Conservation (phyloP, 1,140 invertebrate genomes). For the Bilobella aurantiaca region DNA sequence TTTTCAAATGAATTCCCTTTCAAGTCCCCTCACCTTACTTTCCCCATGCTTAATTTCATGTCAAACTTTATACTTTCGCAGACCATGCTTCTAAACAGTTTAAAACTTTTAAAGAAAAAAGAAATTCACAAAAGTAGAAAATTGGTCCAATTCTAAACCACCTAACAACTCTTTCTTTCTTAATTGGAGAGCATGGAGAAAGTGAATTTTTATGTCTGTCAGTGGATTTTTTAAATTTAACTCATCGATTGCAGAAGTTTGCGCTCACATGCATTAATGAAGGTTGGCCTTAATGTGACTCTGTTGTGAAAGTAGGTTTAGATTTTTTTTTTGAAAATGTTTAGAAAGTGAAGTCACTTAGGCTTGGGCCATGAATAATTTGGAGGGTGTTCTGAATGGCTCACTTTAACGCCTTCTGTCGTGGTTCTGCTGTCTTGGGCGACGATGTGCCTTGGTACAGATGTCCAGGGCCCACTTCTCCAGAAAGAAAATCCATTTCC, state of each 20-base stretch:
- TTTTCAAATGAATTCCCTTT: neutral
- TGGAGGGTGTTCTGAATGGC: neutral
- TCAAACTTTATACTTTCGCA: neutral
- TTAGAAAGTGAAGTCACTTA: neutral
- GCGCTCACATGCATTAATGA: too few species aligned
- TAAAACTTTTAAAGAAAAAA: too few species aligned
- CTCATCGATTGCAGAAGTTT: too few species aligned
- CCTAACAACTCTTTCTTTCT: too few species aligned
- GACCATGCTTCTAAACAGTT: too few species aligned
- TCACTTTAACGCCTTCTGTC: slow-evolving; percentile 33
- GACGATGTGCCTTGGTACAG: slow-evolving; percentile 34
- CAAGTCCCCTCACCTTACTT: neutral
- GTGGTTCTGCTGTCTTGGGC: slow-evolving; percentile 25
- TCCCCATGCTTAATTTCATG: neutral
- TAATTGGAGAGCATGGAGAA: too few species aligned
- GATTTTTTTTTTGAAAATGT: neutral
- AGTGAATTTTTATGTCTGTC: too few species aligned
- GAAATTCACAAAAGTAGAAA: too few species aligned
- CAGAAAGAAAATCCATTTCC: slow-evolving; percentile 22
- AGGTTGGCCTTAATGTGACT: too few species aligned
- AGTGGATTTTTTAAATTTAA: too few species aligned
- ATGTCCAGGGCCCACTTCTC: slow-evolving; percentile 25
- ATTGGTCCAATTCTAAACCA: too few species aligned
- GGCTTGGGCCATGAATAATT: neutral
- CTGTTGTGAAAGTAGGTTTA: neutral